Percentiles rank a stretch among this genome's conserved stretches.
Evolutionary conservation across 2,888 invertebrate genomes (phyloP).

Genomic region (Thereva nobilitata): DNA sequence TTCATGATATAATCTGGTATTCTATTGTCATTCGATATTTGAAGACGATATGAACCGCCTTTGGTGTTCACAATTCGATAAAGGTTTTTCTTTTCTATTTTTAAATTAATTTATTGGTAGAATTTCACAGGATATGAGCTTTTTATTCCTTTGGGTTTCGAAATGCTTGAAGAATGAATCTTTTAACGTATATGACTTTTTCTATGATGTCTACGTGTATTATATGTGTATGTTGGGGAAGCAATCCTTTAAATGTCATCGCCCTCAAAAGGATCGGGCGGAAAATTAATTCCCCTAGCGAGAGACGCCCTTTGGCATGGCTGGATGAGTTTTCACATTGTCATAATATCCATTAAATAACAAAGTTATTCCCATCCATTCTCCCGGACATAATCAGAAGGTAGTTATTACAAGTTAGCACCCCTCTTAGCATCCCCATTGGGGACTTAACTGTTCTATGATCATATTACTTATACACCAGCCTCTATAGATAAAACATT

Average conservation of each 20-base stretch:
- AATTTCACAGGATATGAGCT: constrained; percentile 19
- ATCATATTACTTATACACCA: constrained; percentile 9
- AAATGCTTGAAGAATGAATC: neutral
- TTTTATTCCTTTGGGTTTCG: constrained; percentile 1
- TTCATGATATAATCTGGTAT: constrained; percentile 17
- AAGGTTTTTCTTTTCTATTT: constrained; percentile 13
- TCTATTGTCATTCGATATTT: constrained; percentile 33
- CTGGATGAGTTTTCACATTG: constrained; percentile 30
- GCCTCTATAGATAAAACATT: too few relatives aligned
- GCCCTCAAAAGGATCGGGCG: constrained; percentile 11
- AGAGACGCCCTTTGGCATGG: constrained; percentile 28
- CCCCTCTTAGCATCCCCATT: constrained; percentile 11
- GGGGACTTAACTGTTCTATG: constrained; percentile 6
- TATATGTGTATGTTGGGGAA: constrained; percentile 4
- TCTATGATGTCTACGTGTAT: neutral
- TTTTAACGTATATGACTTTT: constrained; percentile 2
- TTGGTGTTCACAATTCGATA: constrained; percentile 23
- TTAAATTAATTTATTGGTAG: constrained; percentile 15
- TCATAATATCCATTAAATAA: constrained; percentile 30
- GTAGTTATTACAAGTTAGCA: constrained; percentile 39
- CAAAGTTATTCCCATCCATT: constrained; percentile 30
- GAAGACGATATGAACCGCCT: constrained; percentile 17
- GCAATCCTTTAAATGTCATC: constrained; percentile 14
- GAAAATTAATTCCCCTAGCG: constrained; percentile 28
- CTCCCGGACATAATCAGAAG: constrained; percentile 31